Percentiles rank a stretch among this genome's conserved stretches.
These are phyloP conservation scores for Orestias chungarensis DNA, from an alignment of 2,797 vertebrate genomes.

Conservation along the genomic window DNA sequence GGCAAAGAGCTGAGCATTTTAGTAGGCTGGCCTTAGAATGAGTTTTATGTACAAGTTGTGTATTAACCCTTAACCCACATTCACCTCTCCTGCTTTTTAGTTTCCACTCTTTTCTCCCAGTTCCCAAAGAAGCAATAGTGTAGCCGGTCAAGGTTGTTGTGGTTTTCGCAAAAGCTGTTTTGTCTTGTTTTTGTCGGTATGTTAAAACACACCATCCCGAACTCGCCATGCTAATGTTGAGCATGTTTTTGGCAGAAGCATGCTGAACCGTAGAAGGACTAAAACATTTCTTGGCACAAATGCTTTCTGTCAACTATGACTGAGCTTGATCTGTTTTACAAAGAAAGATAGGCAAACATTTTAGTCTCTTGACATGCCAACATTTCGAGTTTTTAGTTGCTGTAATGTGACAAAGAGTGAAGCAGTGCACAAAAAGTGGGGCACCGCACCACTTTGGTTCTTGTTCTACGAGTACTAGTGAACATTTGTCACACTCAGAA, in stretches of 20 bases:
- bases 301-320: too few relatives aligned
- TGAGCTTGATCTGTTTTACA: too few relatives aligned
- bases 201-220: not conserved
- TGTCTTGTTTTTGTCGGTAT: not conserved
- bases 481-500: not conserved
- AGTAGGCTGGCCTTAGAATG: slow-evolving; percentile 21
- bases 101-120: slow-evolving; percentile 3
- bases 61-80: slow-evolving; percentile 13
- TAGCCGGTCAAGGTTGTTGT: not conserved
- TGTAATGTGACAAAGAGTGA: not conserved
- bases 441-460: not conserved
- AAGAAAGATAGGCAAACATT: not conserved
- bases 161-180: too few relatives aligned
- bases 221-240: not conserved
- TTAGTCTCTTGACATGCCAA: not conserved
- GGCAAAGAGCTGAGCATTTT: slow-evolving; percentile 19
- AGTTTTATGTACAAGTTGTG: slow-evolving; percentile 29
- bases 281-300: too few relatives aligned
- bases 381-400: not conserved
- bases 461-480: not conserved
- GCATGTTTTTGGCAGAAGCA: not conserved
- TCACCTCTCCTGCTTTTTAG: slow-evolving; percentile 31
- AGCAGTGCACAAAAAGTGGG: not conserved
- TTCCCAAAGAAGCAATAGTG: slow-evolving; percentile 10
- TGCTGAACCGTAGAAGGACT: not conserved